Base-by-base conservation (phyloP, 2,113 vertebrate species). In the Chamaea fasciata region DNA sequence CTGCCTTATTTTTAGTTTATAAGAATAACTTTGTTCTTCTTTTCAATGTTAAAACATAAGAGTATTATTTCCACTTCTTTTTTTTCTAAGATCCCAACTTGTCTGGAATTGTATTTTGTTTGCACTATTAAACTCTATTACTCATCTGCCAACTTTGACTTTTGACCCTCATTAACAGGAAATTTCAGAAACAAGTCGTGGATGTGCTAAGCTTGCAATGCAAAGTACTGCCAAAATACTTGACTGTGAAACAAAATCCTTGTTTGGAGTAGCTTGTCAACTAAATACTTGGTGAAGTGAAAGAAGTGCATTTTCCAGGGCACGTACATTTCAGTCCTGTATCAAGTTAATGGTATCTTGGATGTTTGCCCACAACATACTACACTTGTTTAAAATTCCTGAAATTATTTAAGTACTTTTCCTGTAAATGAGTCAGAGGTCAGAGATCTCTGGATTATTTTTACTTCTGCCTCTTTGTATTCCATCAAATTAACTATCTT, bases 351-450 rank as follows among this genome's bases (percentile, higher is more conserved):
- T 64, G 59, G 46, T 81, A 10, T 71, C 69, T 89, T 93, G 94
- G 89, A 83, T 75, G 39, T 81, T 94, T 78, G 91, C 96, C 94
- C 39, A 71, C 47, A 81, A 55, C 44, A 57, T 0, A 0, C 52
- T 90, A 70, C 92, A 86, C 42, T 96, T 96, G 68, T 94, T 95
- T 91, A 71, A 92, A 89, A 93, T 95, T 97, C 94, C 80, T 90
- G 60, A 83, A 90, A 89, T 84, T 87, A 59, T 24, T 84, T 17
- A 92, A 94, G 55, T 71, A 37, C 46, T 93, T 93, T 80, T 88
- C 59, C 83, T 70, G 80, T 96, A 90, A 94, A 89, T 0, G 1
- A 73, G 55, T 83, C 50, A 22, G 67, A 80, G 47, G 44, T 92
- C 71, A 80, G 68, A 63, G 39, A 93, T 90, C 60, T 90, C 82